Conservation (phyloP, 2,113 vertebrate genomes). For the Anser cygnoides region DNA sequence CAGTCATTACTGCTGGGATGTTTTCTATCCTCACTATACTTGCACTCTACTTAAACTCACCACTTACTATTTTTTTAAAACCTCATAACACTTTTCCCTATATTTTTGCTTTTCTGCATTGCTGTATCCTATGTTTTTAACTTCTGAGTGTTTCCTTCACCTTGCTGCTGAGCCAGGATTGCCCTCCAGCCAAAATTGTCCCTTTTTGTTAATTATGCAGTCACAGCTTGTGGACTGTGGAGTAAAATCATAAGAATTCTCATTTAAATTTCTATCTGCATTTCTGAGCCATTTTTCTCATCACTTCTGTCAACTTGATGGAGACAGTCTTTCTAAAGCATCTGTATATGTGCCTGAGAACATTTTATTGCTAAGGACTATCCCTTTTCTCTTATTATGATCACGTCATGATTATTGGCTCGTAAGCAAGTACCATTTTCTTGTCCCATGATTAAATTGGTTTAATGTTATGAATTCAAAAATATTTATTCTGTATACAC, state of each 20-base stretch:
- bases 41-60: neutral
- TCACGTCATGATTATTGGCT: neutral
- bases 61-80: neutral
- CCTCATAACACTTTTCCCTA: neutral
- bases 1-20: neutral
- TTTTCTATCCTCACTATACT: neutral
- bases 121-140: neutral
- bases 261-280: conserved; percentile 8
- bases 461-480: neutral
- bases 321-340: neutral
- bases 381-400: neutral
- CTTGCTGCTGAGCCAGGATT: neutral
- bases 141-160: neutral
- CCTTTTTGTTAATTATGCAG: conserved; percentile 30
- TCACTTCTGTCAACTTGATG: neutral
- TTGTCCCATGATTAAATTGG: neutral
- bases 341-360: neutral
- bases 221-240: neutral
- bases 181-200: neutral
- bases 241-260: neutral
- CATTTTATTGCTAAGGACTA: neutral
- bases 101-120: neutral
- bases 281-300: neutral
- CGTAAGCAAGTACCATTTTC: neutral
- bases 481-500: neutral